phyloP scores from a whole-genome alignment of 2,113 vertebrate genomes.

The Mormyrus iriodes region DNA sequence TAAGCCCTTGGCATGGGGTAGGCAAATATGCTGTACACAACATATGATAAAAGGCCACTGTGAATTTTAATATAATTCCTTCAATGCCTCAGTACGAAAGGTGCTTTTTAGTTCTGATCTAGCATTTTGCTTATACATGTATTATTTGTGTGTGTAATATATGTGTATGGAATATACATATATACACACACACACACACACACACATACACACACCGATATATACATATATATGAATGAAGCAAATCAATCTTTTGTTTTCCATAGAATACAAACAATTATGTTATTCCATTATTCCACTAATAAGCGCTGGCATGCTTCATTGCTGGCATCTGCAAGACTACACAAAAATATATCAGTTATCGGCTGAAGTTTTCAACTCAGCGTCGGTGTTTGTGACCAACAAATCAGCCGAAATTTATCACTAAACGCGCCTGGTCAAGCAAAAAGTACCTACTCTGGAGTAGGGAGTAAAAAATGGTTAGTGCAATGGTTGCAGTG shows the following conservation, averaged over 20 bases:
- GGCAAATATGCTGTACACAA: not conserved
- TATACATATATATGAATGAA: not conserved
- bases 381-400: not conserved
- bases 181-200: not conserved
- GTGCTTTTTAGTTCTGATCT: not conserved
- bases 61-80: not conserved
- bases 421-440: not conserved
- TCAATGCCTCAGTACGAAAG: not conserved
- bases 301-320: too few species aligned
- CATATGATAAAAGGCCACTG: not conserved
- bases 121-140: not conserved
- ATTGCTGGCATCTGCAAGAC: too few species aligned
- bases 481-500: too few species aligned
- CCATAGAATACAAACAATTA: too few species aligned
- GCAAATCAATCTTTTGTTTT: too few species aligned
- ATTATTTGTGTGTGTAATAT: not conserved
- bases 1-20: slow-evolving; percentile 2
- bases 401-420: not conserved
- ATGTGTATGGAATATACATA: not conserved
- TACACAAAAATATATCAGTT: not conserved
- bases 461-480: not conserved
- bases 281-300: too few species aligned
- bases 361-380: not conserved
- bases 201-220: too few species aligned
- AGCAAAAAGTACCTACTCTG: not conserved